A percentile compares a stretch with the other conserved stretches of the same genome.
These are phyloP conservation scores for Nesogale talazaci DNA, from an alignment of 2,113 vertebrate genomes.

Conservation along the genomic window DNA sequence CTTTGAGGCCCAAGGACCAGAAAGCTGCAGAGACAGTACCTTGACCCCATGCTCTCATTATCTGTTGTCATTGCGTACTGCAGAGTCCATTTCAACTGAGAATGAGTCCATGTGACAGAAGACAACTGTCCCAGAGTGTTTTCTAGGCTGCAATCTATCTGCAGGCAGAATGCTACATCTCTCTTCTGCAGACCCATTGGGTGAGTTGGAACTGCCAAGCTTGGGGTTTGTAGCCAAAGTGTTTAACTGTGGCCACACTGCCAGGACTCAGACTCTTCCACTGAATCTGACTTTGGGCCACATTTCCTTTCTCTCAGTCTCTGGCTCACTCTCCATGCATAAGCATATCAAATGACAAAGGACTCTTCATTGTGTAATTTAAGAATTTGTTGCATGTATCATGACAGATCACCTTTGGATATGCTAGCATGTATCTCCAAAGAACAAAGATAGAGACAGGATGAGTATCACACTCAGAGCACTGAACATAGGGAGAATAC, in stretches of 20 bases:
- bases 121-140: background rate
- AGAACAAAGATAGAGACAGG: background rate
- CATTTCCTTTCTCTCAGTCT: background rate
- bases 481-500: background rate
- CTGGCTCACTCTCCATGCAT: background rate
- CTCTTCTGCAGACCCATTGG: background rate
- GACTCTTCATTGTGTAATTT: background rate
- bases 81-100: background rate
- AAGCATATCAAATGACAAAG: background rate
- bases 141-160: background rate
- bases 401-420: background rate
- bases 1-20: background rate
- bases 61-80: background rate
- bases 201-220: background rate
- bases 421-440: background rate
- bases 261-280: background rate
- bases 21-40: background rate
- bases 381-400: background rate
- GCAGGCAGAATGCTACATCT: background rate
- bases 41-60: background rate
- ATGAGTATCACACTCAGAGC: background rate
- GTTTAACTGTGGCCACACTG: background rate
- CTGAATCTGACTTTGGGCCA: background rate
- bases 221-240: background rate
- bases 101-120: background rate